Conservation (phyloP, 2,888 invertebrate genomes). For the Drosophila birchii region DNA sequence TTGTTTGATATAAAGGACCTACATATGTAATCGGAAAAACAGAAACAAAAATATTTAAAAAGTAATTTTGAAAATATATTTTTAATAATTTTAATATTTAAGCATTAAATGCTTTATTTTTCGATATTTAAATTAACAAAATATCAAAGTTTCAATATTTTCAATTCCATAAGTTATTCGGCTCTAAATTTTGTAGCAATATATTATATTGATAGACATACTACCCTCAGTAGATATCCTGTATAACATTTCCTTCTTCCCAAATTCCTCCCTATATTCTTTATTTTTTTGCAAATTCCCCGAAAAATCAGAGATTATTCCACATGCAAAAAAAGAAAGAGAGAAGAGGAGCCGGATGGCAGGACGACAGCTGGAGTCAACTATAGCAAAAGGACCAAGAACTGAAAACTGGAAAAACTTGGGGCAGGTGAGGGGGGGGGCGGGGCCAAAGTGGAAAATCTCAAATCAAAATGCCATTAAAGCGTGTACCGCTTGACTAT, state of each 20-base stretch:
- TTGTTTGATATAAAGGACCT: no score
- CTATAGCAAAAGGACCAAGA: conserved; percentile 4
- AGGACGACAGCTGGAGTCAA: conserved; percentile 36
- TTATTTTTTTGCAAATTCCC: conserved; percentile 3
- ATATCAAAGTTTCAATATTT: no score
- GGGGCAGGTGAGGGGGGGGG: neutral
- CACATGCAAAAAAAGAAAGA: conserved; percentile 13
- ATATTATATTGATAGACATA: neutral
- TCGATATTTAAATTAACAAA: no score
- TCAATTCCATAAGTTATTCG: no score
- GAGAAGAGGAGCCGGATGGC: neutral
- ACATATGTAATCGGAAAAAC: no score
- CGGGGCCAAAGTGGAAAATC: conserved; percentile 50
- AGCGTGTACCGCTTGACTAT: conserved; percentile 72
- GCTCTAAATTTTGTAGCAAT: neutral
- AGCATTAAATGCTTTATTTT: no score
- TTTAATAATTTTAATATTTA: no score
- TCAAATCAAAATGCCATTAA: conserved; percentile 82
- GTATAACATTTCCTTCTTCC: no score
- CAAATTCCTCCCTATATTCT: neutral
- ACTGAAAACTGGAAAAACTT: neutral
- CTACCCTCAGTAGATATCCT: no score
- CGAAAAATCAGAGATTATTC: neutral
- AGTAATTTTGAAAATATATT: no score
- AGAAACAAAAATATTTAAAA: no score